These are phyloP conservation scores for Baccha elongata DNA, from an alignment of 2,888 invertebrate species.

Conservation along the genomic window DNA sequence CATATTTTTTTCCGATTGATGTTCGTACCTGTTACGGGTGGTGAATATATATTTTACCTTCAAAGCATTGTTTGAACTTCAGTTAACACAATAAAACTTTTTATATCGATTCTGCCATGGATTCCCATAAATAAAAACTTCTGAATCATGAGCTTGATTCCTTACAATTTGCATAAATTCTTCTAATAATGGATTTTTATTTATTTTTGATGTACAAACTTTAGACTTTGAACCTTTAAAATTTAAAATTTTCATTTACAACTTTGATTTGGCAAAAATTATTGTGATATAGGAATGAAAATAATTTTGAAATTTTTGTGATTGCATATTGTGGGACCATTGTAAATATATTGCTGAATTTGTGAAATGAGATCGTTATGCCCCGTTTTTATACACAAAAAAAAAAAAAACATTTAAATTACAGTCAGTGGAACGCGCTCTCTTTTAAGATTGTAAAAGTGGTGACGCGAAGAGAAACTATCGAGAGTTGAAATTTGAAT, in stretches of 20 bases:
- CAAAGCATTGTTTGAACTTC: conserved; percentile 15
- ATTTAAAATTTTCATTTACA: too few species aligned
- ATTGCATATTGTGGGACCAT: background rate
- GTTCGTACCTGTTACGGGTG: conserved; percentile 5
- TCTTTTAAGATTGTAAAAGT: conserved; percentile 8
- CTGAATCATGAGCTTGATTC: conserved; percentile 10
- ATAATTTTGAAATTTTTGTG: background rate
- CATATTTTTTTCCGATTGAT: background rate
- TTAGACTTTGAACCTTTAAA: background rate
- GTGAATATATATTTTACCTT: background rate
- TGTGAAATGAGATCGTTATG: background rate
- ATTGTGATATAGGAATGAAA: background rate
- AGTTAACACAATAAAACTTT: background rate
- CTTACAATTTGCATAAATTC: background rate
- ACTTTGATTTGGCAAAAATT: too few species aligned
- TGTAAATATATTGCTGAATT: conserved; percentile 7
- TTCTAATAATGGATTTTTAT: background rate
- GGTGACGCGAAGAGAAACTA: conserved; percentile 26
- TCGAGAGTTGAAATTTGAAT: background rate
- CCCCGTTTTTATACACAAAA: background rate
- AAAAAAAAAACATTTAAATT: background rate
- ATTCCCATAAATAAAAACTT: conserved; percentile 11
- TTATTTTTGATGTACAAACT: too few species aligned
- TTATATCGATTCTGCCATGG: background rate
- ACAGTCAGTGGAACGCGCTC: conserved; percentile 29